These are phyloP conservation scores for Caranx ignobilis DNA, from an alignment of 2,113 vertebrate species.

Conservation along the genomic window DNA sequence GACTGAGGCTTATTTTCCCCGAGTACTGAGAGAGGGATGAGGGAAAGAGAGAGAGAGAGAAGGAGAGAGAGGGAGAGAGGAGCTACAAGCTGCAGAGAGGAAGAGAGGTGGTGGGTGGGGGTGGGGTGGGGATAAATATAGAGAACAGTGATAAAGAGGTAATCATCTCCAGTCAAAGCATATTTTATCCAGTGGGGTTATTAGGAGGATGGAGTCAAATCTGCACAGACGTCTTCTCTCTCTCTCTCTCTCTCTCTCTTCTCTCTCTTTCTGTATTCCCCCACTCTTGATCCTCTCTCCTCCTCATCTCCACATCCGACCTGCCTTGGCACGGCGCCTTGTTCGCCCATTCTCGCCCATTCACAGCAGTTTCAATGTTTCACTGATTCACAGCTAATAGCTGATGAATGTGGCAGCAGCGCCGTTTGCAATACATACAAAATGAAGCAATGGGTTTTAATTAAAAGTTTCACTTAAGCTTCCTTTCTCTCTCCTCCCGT, in stretches of 20 bases:
- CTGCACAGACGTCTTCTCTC: slow-evolving; percentile 40
- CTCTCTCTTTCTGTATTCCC: slow-evolving; percentile 34
- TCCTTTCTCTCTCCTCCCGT: slow-evolving; percentile 11
- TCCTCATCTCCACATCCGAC: slow-evolving; percentile 49
- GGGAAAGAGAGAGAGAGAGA: slow-evolving; percentile 12
- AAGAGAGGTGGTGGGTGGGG: slow-evolving; percentile 15
- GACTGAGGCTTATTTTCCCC: slow-evolving; percentile 69
- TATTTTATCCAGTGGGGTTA: slow-evolving; percentile 74
- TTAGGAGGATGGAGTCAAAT: slow-evolving; percentile 74
- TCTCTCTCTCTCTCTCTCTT: not conserved
- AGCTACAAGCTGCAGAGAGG: slow-evolving; percentile 49
- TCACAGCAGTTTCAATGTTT: slow-evolving; percentile 64
- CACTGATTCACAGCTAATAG: slow-evolving; percentile 72
- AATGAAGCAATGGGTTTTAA: slow-evolving; percentile 68
- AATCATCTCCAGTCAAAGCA: slow-evolving; percentile 76
- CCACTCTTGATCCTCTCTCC: slow-evolving; percentile 60
- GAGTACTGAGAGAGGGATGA: slow-evolving; percentile 46
- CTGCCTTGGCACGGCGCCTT: slow-evolving; percentile 58
- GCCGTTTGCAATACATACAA: slow-evolving; percentile 52
- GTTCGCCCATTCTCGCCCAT: slow-evolving; percentile 57
- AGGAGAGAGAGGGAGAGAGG: slow-evolving; percentile 23
- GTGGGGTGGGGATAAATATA: slow-evolving; percentile 57
- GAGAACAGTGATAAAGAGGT: slow-evolving; percentile 72
- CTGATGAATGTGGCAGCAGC: slow-evolving; percentile 62
- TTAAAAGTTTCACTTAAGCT: slow-evolving; percentile 60